Evolutionary conservation across 1,140 invertebrate genomes (phyloP), one percentile per base, ranked within the genome.

Genomic region (Pseudoatta argentina): DNA sequence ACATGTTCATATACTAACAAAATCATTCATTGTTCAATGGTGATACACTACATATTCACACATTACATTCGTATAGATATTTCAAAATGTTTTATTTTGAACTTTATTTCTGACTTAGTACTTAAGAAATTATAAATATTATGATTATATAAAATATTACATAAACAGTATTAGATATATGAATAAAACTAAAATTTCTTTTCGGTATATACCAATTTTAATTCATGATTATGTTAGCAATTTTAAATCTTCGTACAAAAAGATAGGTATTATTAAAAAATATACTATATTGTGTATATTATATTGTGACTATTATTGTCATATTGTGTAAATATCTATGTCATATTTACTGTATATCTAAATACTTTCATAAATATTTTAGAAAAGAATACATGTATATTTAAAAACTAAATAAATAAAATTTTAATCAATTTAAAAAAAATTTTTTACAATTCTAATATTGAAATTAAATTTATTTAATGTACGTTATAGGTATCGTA

Each of bases 121-220:
- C 4, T 48, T 48, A 24, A 51, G 3, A n/a, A 67, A 67, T 21
- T n/a, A 67, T 34, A 48, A 66, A 66, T 51, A 67, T 48, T 44
- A 16, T 53, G 30, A 72, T 53, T 53, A 18, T 30, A 72, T 72
- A 18, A 51, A 67, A 21, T 67, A 67, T 44, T 67, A n/a, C 21
- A 21, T 8, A 67, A 0, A 44, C 30, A 34, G 30, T 34, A 6
- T 34, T 34, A 34, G 6, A 39, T 34, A 10, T 39, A 34, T 34
- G 8, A n/a, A 67, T 39, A 34, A 34, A 67, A 67, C 18, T 67
- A 39, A 67, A n/a, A 18, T 64, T 64, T 64, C 5, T 34, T 34
- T 34, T 34, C 3, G 7, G 55, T 27, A 34, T 34, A 21, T 6
- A 39, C 12, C 10, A 44, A 18, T 44, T 66, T 66, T 66, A 12